Evolutionary conservation across 2,113 vertebrate species (phyloP).

Genomic region (Corythornis vintsioides): DNA sequence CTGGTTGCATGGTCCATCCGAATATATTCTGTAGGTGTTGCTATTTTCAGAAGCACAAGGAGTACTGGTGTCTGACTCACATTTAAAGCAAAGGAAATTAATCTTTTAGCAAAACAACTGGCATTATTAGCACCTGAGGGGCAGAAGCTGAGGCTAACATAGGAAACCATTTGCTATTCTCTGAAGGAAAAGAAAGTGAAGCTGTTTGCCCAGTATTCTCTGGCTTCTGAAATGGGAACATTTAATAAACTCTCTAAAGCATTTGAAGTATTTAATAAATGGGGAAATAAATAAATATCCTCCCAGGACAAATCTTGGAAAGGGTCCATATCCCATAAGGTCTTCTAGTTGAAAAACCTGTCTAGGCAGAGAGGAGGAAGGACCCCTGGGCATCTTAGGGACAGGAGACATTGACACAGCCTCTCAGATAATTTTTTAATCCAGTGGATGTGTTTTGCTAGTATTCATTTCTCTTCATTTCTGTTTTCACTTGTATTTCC

Average conservation of each 20-base stretch:
- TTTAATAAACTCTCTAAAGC: slow-evolving; percentile 46
- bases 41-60: slow-evolving; percentile 48
- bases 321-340: not conserved
- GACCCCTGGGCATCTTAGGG: not conserved
- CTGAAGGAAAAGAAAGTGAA: not conserved
- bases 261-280: slow-evolving; percentile 25
- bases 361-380: not conserved
- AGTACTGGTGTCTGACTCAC: slow-evolving; percentile 44
- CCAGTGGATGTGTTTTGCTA: not conserved
- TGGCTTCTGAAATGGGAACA: slow-evolving; percentile 17
- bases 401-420: not conserved
- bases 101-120: slow-evolving; percentile 50
- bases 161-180: slow-evolving; percentile 51
- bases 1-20: slow-evolving; percentile 15
- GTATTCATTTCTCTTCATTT: not conserved
- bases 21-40: slow-evolving; percentile 25
- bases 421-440: not conserved
- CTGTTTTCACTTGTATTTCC: not conserved
- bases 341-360: not conserved
- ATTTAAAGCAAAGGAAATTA: slow-evolving; percentile 64
- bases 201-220: slow-evolving; percentile 22
- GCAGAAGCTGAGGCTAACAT: slow-evolving; percentile 46
- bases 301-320: slow-evolving; percentile 10
- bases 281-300: slow-evolving; percentile 29
- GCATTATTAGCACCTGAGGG: slow-evolving; percentile 35